A percentile compares a stretch with the other conserved stretches of the same genome.
phyloP scores from a whole-genome alignment of 2,113 vertebrate species.

The Todiramphus saurophagus region DNA sequence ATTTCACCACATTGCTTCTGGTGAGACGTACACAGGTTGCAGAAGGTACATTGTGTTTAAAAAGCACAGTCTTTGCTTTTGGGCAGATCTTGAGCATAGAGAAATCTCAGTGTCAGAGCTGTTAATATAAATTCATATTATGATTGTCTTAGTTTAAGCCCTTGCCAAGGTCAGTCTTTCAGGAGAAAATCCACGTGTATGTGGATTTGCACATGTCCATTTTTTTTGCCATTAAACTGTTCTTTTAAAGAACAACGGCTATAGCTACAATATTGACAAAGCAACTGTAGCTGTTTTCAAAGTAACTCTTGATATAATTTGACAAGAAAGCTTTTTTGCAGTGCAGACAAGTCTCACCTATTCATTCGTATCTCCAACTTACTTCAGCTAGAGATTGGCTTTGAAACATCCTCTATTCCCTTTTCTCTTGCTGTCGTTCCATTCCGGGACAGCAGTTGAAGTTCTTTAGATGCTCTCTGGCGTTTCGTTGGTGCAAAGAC shows the following conservation, averaged over 20 bases:
- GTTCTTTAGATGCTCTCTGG: neutral
- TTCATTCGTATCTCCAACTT: neutral
- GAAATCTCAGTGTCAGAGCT: neutral
- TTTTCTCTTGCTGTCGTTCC: accelerated
- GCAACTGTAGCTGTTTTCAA: neutral
- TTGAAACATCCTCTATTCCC: neutral
- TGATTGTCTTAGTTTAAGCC: neutral
- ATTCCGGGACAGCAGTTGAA: neutral
- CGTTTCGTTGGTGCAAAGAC: neutral
- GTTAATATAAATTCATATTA: neutral
- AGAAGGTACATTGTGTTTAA: accelerated
- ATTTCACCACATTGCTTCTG: neutral
- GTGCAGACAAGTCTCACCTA: accelerated
- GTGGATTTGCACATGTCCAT: accelerated
- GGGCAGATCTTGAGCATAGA: neutral
- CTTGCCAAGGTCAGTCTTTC: too few species aligned
- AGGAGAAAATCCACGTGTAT: neutral
- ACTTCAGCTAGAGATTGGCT: neutral
- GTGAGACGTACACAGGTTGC: neutral
- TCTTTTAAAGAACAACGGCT: neutral
- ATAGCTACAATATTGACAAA: neutral
- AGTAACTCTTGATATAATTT: neutral
- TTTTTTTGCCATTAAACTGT: neutral
- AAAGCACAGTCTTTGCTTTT: neutral
- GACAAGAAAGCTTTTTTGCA: neutral